Evolutionary conservation across 2,888 invertebrate species (phyloP).

Genomic region (Panopea generosa): DNA sequence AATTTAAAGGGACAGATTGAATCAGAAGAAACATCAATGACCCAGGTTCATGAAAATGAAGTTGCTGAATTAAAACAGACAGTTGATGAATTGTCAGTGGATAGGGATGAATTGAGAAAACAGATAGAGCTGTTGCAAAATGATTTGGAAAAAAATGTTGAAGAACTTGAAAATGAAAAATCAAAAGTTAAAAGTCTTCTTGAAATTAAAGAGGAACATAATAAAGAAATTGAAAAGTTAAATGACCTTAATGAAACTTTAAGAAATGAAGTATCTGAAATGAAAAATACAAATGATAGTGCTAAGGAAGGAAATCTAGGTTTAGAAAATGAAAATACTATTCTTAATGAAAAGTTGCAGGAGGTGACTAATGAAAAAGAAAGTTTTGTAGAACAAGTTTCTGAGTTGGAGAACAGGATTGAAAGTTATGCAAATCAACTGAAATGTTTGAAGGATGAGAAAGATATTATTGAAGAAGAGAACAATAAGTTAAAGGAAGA

Average conservation of each 20-base stretch:
- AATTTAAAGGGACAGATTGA: slow-evolving; percentile 65
- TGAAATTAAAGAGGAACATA: not conserved
- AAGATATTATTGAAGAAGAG: not conserved
- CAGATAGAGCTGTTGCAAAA: slow-evolving; percentile 24
- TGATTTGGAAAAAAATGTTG: slow-evolving; percentile 20
- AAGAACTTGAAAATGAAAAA: slow-evolving; percentile 27
- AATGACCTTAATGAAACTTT: slow-evolving; percentile 15
- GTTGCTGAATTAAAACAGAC: slow-evolving; percentile 37
- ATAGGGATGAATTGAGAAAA: slow-evolving; percentile 48
- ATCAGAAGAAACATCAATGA: slow-evolving; percentile 53
- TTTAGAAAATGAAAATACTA: slow-evolving; percentile 19
- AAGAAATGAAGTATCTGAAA: slow-evolving; percentile 2
- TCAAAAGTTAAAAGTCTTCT: slow-evolving; percentile 20
- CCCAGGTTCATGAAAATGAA: slow-evolving; percentile 55
- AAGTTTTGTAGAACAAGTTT: slow-evolving; percentile 12
- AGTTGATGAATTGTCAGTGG: slow-evolving; percentile 36
- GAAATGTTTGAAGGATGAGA: no score
- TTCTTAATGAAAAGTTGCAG: slow-evolving; percentile 4
- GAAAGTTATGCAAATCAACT: slow-evolving; percentile 20
- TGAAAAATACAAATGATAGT: slow-evolving; percentile 15
- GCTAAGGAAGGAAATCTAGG: slow-evolving; percentile 33
- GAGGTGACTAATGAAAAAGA: slow-evolving; percentile 26
- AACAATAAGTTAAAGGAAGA: slow-evolving; percentile 26
- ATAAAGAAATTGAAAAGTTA: slow-evolving; percentile 24
- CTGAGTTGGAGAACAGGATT: slow-evolving; percentile 10